Conservation (phyloP, 2,797 vertebrate genomes). For the Pipistrellus pipistrellus region DNA sequence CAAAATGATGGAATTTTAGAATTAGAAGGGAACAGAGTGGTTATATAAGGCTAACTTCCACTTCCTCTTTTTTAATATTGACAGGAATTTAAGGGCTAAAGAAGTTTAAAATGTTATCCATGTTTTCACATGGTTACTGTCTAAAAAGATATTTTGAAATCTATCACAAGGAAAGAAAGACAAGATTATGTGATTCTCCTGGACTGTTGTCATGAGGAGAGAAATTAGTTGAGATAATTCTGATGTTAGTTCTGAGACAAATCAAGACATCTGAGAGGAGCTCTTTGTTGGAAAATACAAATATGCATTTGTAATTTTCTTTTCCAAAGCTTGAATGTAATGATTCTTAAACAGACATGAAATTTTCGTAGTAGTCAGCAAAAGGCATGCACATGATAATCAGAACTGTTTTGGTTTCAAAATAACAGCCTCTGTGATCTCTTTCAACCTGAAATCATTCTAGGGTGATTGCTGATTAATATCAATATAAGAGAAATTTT, state of each 20-base stretch:
- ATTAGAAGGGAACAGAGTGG: not conserved
- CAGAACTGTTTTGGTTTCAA: slow-evolving; percentile 33
- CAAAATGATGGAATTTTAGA: slow-evolving; percentile 34
- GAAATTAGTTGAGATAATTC: slow-evolving; percentile 40
- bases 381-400: not conserved
- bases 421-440: not conserved
- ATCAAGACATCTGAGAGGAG: slow-evolving; percentile 55
- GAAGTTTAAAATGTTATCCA: slow-evolving; percentile 49
- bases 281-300: slow-evolving; percentile 61
- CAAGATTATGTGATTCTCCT: slow-evolving; percentile 34
- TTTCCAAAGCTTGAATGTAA: not conserved
- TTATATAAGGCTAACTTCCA: not conserved
- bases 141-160: slow-evolving; percentile 50
- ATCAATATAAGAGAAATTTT: not conserved
- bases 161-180: not conserved
- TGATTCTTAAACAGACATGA: slow-evolving; percentile 60
- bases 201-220: not conserved
- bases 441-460: slow-evolving; percentile 39
- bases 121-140: not conserved
- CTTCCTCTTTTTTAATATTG: not conserved
- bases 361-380: not conserved
- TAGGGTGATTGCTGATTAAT: not conserved
- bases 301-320: slow-evolving; percentile 57
- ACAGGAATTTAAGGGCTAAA: slow-evolving; percentile 39
- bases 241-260: slow-evolving; percentile 63